Evolutionary conservation across 2,113 vertebrate genomes (phyloP).

Genomic region (Vidua macroura): DNA sequence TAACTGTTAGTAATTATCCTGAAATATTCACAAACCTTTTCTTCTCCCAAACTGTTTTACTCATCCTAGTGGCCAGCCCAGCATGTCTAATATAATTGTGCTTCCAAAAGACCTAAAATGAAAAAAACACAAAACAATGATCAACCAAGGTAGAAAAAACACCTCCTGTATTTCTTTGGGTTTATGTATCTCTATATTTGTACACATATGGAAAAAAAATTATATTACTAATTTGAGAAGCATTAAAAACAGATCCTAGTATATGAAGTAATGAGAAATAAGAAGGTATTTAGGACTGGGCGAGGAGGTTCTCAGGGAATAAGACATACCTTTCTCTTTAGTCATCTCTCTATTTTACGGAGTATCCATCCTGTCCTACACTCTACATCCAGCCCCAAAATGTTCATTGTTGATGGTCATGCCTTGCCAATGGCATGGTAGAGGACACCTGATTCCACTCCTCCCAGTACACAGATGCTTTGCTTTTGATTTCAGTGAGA

Average conservation of each 20-base stretch:
- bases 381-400: neutral
- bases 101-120: neutral
- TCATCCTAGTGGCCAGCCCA: neutral
- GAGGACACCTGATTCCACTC: neutral
- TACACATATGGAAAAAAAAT: neutral
- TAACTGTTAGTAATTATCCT: slow-evolving; percentile 48
- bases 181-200: rapidly evolving
- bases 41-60: neutral
- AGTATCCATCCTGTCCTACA: neutral
- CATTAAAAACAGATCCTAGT: neutral
- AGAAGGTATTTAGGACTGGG: neutral
- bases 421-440: neutral
- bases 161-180: neutral
- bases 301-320: neutral
- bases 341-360: neutral
- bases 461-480: neutral
- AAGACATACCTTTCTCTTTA: neutral
- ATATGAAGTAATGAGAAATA: neutral
- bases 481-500: slow-evolving; percentile 5
- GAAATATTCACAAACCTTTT: slow-evolving; percentile 37
- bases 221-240: neutral
- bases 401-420: neutral
- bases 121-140: neutral
- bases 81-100: neutral
- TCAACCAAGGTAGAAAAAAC: neutral